Evolutionary conservation across 2,888 invertebrate genomes (phyloP).

Genomic region (Willowsia nigromaculata): DNA sequence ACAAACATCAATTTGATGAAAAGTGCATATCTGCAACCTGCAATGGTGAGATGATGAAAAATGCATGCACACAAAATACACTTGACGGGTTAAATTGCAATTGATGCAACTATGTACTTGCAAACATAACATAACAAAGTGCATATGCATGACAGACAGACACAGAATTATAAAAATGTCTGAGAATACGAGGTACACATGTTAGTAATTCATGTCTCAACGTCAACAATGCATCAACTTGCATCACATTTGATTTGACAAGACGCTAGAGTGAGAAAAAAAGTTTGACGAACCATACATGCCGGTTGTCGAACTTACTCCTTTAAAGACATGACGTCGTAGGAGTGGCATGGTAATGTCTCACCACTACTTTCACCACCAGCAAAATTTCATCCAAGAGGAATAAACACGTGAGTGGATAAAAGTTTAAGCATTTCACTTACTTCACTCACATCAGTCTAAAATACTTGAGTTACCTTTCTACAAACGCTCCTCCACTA

Average conservation of each 20-base stretch:
- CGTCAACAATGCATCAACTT: constrained; percentile 15
- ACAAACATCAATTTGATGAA: too few species aligned
- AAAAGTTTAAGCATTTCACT: constrained; percentile 24
- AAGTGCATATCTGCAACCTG: too few species aligned
- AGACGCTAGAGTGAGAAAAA: not conserved
- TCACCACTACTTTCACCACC: constrained; percentile 24
- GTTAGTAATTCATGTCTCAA: not conserved
- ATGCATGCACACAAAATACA: too few species aligned
- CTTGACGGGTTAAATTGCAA: too few species aligned
- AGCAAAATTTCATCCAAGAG: not conserved
- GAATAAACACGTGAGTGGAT: constrained; percentile 29
- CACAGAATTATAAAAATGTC: not conserved
- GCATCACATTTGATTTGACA: not conserved
- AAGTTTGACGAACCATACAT: constrained; percentile 56
- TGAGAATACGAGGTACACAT: not conserved
- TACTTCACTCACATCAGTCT: constrained; percentile 11
- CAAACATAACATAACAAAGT: too few species aligned
- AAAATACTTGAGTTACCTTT: not conserved
- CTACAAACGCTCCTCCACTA: not conserved
- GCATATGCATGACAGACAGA: not conserved
- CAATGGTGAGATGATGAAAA: too few species aligned
- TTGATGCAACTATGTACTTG: too few species aligned
- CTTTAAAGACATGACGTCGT: constrained; percentile 13
- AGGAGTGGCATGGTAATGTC: not conserved
- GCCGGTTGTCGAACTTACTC: constrained; percentile 52